Evolutionary conservation across 2,113 vertebrate species (phyloP), one percentile per base, ranked within the genome.

Genomic region (Takifugu flavidus): DNA sequence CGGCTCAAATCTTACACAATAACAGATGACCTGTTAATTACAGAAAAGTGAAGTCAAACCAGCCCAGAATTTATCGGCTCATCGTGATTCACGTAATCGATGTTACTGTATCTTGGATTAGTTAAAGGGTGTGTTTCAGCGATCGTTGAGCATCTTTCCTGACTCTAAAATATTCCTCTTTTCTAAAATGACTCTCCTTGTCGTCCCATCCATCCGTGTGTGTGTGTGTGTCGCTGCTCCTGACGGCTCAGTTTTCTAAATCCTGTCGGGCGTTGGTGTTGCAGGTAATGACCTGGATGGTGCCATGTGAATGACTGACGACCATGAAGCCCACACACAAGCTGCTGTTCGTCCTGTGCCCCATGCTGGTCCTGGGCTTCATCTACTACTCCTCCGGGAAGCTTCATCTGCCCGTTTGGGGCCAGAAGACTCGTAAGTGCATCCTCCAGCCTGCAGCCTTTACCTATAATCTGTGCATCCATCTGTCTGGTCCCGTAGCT

Each of bases 321-420:
- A 92, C 93, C 86, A 88, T 99, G 93, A 94, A 96, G 85, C 91
- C 91, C 59, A 84, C 93, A 87, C 95, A 94, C 86, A 98, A 98
- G 82, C 86, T 98, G 91, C 92, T 99, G 91, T 95, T 98, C 84
- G 81, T 94, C 83, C 91, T 98, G 82, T 98, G 95, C 89, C 91
- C 95, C 82, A 93, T 95, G 82, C 90, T 98, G 87, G 96, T 99
- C 39, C 84, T 99, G 87, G 95, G 92, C 77, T 99, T 98, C 89
- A 92, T 99, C 68, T 98, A 94, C 89, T 99, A 97, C 73, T 96
- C 95, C 27, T 95, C 95, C 0, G 91, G 94, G 89, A 98, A 95
- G 89, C 90, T 99, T 44, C 95, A 95, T 82, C 90, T 95, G 56
- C 89, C 92, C 74, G 89, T 91, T 47, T 98, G 96, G 96, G 94